These are phyloP conservation scores for Drosophila nigricruria DNA, from an alignment of 2,888 invertebrate species.

Conservation along the genomic window DNA sequence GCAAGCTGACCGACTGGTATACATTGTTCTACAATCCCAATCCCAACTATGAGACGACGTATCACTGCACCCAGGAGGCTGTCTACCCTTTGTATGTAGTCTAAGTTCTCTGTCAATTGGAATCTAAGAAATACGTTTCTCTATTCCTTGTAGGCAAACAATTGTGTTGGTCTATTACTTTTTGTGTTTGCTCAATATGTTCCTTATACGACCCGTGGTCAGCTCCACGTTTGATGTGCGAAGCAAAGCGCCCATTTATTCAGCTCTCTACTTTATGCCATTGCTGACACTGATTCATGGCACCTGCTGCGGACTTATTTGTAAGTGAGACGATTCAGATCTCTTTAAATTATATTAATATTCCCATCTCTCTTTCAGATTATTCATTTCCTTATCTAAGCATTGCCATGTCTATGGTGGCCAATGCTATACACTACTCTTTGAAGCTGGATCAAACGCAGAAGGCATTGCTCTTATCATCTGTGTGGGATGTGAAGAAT, in stretches of 20 bases:
- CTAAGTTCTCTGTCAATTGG: no score
- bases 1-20: constrained; percentile 97
- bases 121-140: no score
- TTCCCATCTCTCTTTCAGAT: constrained; percentile 87
- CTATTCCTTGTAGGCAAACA: constrained; percentile 95
- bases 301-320: constrained; percentile 95
- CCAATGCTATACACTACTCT: constrained; percentile 96
- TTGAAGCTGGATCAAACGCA: constrained; percentile 93
- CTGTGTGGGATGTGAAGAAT: constrained; percentile 92
- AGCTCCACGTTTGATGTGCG: constrained; percentile 89
- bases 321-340: constrained; percentile 86
- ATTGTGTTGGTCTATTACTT: constrained; percentile 96
- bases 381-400: constrained; percentile 97
- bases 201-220: constrained; percentile 91
- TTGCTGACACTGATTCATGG: constrained; percentile 94
- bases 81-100: constrained; percentile 98
- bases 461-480: constrained; percentile 90
- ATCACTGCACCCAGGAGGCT: constrained; percentile 97
- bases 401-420: constrained; percentile 95
- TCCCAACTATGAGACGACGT: constrained; percentile 91
- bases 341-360: background rate
- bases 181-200: constrained; percentile 91
- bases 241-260: constrained; percentile 94
- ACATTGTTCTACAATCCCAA: constrained; percentile 97
- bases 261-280: constrained; percentile 97